phyloP scores from a whole-genome alignment of 2,888 invertebrate species.

The Himalopsyche japonica region DNA sequence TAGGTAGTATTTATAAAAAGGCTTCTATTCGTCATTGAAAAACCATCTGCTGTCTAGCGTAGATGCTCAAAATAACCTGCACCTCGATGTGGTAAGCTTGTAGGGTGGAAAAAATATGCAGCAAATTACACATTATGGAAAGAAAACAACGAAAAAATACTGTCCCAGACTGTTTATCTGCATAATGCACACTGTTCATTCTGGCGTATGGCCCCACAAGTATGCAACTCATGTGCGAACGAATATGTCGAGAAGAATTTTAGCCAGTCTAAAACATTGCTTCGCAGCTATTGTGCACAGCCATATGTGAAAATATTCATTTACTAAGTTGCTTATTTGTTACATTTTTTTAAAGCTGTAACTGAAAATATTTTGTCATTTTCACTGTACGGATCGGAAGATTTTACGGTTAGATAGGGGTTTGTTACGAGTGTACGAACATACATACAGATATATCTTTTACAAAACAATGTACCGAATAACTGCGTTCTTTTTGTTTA shows the following conservation, averaged over 20 bases:
- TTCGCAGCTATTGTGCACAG: background rate
- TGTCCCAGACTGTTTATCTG: constrained; percentile 15
- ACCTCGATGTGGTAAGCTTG: background rate
- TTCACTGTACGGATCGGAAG: no score
- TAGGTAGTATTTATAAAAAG: background rate
- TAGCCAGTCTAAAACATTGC: constrained; percentile 13
- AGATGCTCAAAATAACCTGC: background rate
- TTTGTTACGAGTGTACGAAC: no score
- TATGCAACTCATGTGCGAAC: constrained; percentile 19
- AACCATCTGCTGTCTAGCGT: background rate
- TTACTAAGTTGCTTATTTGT: background rate
- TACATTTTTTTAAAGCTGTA: background rate
- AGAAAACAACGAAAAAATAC: background rate
- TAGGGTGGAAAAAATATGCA: background rate
- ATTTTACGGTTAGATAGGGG: no score
- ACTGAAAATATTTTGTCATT: background rate
- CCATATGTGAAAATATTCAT: constrained; percentile 4
- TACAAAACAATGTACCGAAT: no score
- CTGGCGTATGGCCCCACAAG: background rate
- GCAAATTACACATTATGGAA: background rate
- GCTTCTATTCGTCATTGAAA: background rate
- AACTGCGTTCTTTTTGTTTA: no score
- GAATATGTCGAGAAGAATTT: constrained; percentile 7
- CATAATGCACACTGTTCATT: constrained; percentile 9
- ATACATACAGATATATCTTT: no score